These are phyloP conservation scores for Phytoseiulus persimilis DNA, from an alignment of 2,888 invertebrate species.

Conservation along the genomic window DNA sequence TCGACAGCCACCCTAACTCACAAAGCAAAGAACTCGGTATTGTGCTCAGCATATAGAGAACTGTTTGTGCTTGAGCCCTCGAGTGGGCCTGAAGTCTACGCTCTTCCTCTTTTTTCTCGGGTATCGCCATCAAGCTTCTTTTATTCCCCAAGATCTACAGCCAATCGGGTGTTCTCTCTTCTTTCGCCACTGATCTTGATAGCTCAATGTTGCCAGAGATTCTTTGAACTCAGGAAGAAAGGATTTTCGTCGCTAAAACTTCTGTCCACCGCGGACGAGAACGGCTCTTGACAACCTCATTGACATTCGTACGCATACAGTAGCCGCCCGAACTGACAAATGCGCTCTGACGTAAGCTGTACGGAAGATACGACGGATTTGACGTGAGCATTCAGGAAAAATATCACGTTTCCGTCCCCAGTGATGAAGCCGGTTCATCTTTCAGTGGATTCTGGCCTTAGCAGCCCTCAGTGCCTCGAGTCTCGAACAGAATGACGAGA, in stretches of 20 bases:
- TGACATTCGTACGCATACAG: too few species aligned
- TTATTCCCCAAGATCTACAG: too few species aligned
- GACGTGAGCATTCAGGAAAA: too few species aligned
- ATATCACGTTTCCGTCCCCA: too few species aligned
- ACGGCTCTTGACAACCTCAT: neutral
- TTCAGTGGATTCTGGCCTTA: too few species aligned
- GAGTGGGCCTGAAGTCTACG: conserved; percentile 5
- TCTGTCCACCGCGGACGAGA: neutral
- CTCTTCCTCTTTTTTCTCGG: conserved; percentile 5
- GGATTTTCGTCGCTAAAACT: neutral
- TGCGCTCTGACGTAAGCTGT: too few species aligned
- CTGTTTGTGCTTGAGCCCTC: conserved; percentile 5
- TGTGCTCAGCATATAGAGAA: neutral
- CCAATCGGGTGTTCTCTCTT: neutral
- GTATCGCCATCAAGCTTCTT: neutral
- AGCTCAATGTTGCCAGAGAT: neutral
- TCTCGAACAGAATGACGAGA: too few species aligned
- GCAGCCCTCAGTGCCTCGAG: too few species aligned
- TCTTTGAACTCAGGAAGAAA: neutral
- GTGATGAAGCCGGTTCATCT: too few species aligned
- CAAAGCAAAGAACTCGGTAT: neutral
- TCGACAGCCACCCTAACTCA: neutral
- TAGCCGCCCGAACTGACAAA: too few species aligned
- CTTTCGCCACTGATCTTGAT: too few species aligned
- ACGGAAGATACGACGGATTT: too few species aligned